These are phyloP conservation scores for Limnephilus auricula DNA, from an alignment of 2,888 invertebrate genomes.

Conservation along the genomic window DNA sequence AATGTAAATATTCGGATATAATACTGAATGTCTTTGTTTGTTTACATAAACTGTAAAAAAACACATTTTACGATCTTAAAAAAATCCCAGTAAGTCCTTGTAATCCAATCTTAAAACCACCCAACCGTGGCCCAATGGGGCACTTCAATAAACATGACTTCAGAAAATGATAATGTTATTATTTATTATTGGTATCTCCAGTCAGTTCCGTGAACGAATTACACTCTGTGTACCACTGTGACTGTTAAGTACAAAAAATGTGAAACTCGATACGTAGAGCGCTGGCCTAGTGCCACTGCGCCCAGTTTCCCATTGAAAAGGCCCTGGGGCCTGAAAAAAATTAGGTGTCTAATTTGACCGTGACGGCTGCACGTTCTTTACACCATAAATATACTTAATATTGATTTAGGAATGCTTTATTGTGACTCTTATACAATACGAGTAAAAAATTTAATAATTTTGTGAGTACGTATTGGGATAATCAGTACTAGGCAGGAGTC, in stretches of 20 bases:
- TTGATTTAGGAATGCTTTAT: neutral
- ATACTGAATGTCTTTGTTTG: too few relatives aligned
- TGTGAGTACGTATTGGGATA: neutral
- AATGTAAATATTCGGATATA: neutral
- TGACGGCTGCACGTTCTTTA: conserved; percentile 25
- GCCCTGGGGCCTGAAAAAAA: conserved; percentile 45
- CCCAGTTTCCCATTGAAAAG: conserved; percentile 24
- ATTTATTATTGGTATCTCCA: conserved; percentile 29
- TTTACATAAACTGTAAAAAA: neutral
- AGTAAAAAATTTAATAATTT: neutral
- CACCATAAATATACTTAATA: neutral
- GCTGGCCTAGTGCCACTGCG: conserved; percentile 44
- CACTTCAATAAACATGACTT: neutral
- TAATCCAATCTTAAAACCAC: neutral
- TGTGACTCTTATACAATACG: neutral
- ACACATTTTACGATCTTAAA: neutral
- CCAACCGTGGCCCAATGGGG: neutral
- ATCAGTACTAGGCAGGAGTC: neutral
- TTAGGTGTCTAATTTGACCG: conserved; percentile 12
- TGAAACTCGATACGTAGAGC: conserved; percentile 49
- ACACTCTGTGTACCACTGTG: conserved; percentile 23
- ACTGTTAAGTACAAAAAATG: conserved; percentile 51
- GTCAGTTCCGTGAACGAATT: conserved; percentile 26
- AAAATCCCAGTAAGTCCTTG: neutral
- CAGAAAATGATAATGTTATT: neutral